phyloP scores from a whole-genome alignment of 2,888 invertebrate species.

The Patella pellucida region DNA sequence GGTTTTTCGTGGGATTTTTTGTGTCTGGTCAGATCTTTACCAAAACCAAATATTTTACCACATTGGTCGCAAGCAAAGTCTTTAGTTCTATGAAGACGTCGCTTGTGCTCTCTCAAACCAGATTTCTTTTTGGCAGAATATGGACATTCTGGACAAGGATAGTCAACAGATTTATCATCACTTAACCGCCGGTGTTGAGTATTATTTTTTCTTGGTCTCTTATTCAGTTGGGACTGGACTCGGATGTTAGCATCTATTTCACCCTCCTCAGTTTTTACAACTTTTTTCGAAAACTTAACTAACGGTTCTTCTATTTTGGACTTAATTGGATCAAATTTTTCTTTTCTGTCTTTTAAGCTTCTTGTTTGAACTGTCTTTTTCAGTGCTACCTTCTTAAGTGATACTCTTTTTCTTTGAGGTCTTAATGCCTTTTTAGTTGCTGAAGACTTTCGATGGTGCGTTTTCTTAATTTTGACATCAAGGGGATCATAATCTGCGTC shows the following conservation, averaged over 20 bases:
- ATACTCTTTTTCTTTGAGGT: neutral
- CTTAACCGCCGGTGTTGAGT: neutral
- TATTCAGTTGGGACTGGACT: neutral
- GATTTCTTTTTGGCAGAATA: constrained; percentile 42
- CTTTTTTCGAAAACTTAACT: neutral
- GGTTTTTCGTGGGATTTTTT: constrained; percentile 46
- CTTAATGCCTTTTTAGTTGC: neutral
- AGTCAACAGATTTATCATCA: constrained; percentile 13
- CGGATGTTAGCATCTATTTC: constrained; percentile 8
- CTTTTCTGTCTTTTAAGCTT: constrained; percentile 18
- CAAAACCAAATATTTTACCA: constrained; percentile 50
- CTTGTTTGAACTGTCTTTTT: constrained; percentile 14
- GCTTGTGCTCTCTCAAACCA: constrained; percentile 47
- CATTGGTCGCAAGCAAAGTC: constrained; percentile 51
- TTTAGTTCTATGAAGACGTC: constrained; percentile 47
- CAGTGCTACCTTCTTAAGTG: neutral
- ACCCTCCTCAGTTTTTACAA: constrained; percentile 8
- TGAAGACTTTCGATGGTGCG: neutral
- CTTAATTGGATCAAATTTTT: constrained; percentile 28
- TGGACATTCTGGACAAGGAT: constrained; percentile 42
- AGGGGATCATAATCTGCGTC: neutral
- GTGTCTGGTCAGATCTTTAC: constrained; percentile 54
- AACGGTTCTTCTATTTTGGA: constrained; percentile 13
- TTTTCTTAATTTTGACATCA: constrained; percentile 1
- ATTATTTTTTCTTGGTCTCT: constrained; percentile 6